These are phyloP conservation scores for Tiliqua scincoides DNA, from an alignment of 2,113 vertebrate species.

Conservation along the genomic window DNA sequence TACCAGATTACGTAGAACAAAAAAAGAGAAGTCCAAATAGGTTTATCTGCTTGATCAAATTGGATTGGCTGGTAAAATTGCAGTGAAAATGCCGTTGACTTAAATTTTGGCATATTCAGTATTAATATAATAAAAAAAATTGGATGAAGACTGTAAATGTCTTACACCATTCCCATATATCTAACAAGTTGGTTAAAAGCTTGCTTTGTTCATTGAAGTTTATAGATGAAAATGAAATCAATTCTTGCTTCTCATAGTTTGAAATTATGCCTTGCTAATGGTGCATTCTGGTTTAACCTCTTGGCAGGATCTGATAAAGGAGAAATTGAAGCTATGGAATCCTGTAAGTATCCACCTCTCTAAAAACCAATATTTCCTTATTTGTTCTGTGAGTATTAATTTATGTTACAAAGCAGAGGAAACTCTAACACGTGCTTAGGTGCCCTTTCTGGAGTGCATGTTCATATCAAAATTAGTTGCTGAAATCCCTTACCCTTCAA, in stretches of 20 bases:
- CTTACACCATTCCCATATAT: background rate
- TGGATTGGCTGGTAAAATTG: background rate
- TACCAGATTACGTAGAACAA: too few species aligned
- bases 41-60: background rate
- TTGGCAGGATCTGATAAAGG: conserved; percentile 92
- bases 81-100: background rate
- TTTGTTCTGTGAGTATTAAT: background rate
- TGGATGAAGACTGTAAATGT: background rate
- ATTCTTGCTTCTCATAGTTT: background rate
- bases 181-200: conserved; percentile 30
- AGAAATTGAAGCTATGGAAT: conserved; percentile 91
- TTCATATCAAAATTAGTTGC: background rate
- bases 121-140: background rate
- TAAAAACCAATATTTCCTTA: background rate
- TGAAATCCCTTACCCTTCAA: background rate
- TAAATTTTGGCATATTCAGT: background rate
- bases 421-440: background rate
- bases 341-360: conserved; percentile 83
- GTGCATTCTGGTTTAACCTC: conserved; percentile 32
- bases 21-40: background rate
- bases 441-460: background rate
- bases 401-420: background rate
- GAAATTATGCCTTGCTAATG: background rate
- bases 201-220: background rate
- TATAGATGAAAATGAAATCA: background rate